Evolutionary conservation across 2,797 vertebrate species (phyloP), one percentile per base, ranked within the genome.

Genomic region (Sphenopsis melanotis): DNA sequence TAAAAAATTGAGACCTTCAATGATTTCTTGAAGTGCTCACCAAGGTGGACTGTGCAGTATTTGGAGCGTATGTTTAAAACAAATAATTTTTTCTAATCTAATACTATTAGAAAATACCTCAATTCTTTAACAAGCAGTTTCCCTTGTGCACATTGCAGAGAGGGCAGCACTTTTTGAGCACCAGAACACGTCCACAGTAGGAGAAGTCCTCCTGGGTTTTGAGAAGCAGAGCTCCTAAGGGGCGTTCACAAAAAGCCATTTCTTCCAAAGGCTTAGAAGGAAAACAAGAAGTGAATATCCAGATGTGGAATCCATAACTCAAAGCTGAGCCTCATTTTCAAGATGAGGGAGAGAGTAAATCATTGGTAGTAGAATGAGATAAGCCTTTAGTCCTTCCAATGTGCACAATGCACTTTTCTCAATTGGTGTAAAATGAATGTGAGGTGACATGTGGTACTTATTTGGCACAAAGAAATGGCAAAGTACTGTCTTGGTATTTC

Each of bases 91-190:
- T 70, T 60, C 16, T 29, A 7, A 3, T 47, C 59, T n/a, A 23
- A 59, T 74, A 8, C 11, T 50, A 1, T 6, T 14, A 12, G 32
- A 2, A 24, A 27, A 15, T 6, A 11, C 1, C 1, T 9, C 3
- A 22, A 0, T 11, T 47, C 9, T 41, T 46, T 37, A 57, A 6
- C 11, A 32, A 69, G 2, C 10, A 4, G 9, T 46, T 89, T 66
- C 3, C 5, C 10, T 57, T 57, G 37, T 61, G 29, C 8, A 5
- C 1, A 0, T 2, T 21, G 34, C 13, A 34, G 55, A 6, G 2
- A 47, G 12, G 14, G 16, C 7, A 34, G 23, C 0, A 1, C 4
- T 44, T 55, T 59, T 34, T 30, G 44, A 36, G 41, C 34, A 18
- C 15, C 27, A 75, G 61, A 36, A 37, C 23, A 7, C 36, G 30